phyloP scores from a whole-genome alignment of 1,140 invertebrate species.

The Caenorhabditis inopinata region DNA sequence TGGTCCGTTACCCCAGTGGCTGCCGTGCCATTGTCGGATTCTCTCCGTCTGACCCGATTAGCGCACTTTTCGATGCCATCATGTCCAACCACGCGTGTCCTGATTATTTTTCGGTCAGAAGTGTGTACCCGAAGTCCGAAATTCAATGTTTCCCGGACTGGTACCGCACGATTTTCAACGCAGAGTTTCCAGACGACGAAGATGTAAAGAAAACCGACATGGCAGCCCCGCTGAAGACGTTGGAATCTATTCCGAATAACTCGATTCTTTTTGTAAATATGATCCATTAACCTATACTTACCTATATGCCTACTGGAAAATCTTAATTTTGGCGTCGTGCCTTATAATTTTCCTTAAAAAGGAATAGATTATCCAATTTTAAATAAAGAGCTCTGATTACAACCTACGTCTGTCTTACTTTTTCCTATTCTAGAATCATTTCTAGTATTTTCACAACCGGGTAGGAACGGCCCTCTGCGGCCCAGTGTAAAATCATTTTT shows the following conservation, averaged over 20 bases:
- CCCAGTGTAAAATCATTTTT: too few relatives aligned
- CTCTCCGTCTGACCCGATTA: not conserved
- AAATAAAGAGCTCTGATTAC: too few relatives aligned
- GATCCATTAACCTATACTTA: not conserved
- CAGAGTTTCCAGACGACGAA: not conserved
- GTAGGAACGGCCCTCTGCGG: too few relatives aligned
- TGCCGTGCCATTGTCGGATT: not conserved
- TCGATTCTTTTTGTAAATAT: not conserved
- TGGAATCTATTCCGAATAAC: too few relatives aligned
- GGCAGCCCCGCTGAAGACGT: too few relatives aligned
- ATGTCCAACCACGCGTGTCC: not conserved
- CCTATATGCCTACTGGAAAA: too few relatives aligned
- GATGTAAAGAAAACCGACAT: not conserved
- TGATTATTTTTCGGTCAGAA: not conserved
- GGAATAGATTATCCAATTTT: too few relatives aligned
- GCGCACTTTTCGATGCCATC: not conserved
- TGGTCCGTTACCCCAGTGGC: not conserved
- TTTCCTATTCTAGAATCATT: too few relatives aligned
- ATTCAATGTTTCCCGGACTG: not conserved
- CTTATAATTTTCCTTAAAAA: too few relatives aligned
- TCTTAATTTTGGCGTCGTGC: too few relatives aligned
- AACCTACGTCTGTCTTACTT: too few relatives aligned
- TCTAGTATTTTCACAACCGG: too few relatives aligned
- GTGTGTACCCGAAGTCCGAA: not conserved
- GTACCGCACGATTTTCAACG: not conserved